Percentiles rank a stretch among this genome's conserved stretches.
Conservation (phyloP, 2,797 vertebrate species). For the Smutsia temminckii region DNA sequence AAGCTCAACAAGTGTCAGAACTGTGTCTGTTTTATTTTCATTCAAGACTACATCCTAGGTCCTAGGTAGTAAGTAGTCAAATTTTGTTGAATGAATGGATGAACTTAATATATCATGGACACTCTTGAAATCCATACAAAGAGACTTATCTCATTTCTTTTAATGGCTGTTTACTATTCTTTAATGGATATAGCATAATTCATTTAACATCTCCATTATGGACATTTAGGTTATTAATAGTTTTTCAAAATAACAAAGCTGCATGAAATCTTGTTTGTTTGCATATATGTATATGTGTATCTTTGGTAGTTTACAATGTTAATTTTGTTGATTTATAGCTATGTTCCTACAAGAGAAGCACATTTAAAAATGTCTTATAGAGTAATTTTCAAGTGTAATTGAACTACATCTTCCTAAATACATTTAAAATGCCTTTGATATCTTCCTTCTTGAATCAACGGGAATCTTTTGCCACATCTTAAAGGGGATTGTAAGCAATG, state of each 20-base stretch:
- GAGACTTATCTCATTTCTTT: neutral
- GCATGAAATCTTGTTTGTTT: neutral
- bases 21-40: neutral
- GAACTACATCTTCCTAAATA: neutral
- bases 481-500: neutral
- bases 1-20: neutral
- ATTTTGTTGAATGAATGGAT: neutral
- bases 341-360: neutral
- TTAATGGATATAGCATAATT: neutral
- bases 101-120: neutral
- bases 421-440: conserved; percentile 24
- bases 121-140: neutral
- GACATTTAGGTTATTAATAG: neutral
- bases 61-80: neutral
- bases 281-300: neutral
- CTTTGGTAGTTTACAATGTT: neutral
- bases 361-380: conserved; percentile 17
- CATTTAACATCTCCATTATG: neutral
- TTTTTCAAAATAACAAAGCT: neutral
- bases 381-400: conserved; percentile 43
- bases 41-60: neutral
- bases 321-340: neutral
- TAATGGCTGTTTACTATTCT: neutral
- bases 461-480: neutral
- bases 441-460: neutral